These are phyloP conservation scores for Reticulitermes speratus DNA, from an alignment of 1,140 invertebrate genomes.

Conservation along the genomic window DNA sequence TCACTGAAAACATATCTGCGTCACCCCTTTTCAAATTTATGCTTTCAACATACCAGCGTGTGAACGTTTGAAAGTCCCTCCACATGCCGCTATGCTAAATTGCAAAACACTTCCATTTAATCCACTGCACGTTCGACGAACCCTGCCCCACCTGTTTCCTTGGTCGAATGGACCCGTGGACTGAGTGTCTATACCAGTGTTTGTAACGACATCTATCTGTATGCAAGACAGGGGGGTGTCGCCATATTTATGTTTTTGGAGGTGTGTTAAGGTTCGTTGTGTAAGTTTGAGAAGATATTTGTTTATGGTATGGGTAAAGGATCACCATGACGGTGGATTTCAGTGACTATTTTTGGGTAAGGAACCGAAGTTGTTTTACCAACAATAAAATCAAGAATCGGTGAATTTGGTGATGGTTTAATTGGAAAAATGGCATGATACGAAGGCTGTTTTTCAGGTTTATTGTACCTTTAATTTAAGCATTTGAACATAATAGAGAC, in stretches of 20 bases:
- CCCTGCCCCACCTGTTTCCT: too few species aligned
- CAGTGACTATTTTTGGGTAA: constrained; percentile 80
- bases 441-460: background rate
- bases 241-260: constrained; percentile 32
- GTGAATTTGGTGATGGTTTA: background rate
- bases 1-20: too few species aligned
- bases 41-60: too few species aligned
- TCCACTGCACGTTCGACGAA: too few species aligned
- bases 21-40: too few species aligned
- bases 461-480: background rate
- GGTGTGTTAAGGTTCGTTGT: background rate
- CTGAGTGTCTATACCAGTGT: too few species aligned
- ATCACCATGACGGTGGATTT: constrained; percentile 71
- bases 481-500: background rate
- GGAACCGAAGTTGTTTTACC: constrained; percentile 39
- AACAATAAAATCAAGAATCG: background rate
- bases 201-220: background rate
- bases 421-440: background rate
- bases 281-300: background rate
- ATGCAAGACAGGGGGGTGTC: constrained; percentile 24
- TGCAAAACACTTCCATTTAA: too few species aligned
- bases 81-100: too few species aligned
- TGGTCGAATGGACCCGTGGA: too few species aligned
- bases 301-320: constrained; percentile 35
- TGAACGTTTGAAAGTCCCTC: too few species aligned